Conservation (phyloP, 2,888 invertebrate genomes). For the Diadromus collaris region DNA sequence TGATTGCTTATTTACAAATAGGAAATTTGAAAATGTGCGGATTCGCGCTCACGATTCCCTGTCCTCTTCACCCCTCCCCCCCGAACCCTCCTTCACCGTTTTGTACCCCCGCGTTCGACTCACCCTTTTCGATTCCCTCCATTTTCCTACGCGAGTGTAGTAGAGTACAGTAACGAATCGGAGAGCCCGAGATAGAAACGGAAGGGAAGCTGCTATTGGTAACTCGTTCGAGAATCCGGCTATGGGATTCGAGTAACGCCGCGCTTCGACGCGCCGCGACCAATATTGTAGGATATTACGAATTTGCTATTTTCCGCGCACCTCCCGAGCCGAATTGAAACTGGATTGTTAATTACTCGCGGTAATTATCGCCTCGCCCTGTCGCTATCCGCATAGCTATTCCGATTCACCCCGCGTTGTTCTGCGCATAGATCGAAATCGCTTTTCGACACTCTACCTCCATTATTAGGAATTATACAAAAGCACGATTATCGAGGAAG, state of each 20-base stretch:
- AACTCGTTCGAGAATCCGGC: conserved; percentile 59
- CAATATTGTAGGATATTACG: conserved; percentile 80
- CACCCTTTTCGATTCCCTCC: conserved; percentile 18
- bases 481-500: conserved; percentile 16
- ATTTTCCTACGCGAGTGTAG: conserved; percentile 36
- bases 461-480: conserved; percentile 32
- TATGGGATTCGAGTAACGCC: conserved; percentile 66
- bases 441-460: conserved; percentile 66
- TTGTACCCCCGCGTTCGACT: conserved; percentile 10
- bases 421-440: conserved; percentile 75
- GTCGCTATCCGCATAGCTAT: conserved; percentile 61
- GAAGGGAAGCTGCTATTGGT: conserved; percentile 55
- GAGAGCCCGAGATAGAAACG: conserved; percentile 45
- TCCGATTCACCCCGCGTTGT: conserved; percentile 70
- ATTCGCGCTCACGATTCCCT: conserved; percentile 67
- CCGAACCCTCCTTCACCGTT: conserved; percentile 7
- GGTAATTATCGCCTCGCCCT: conserved; percentile 75
- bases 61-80: conserved; percentile 16
- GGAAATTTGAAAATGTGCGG: conserved; percentile 80
- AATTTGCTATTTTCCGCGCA: conserved; percentile 80
- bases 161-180: conserved; percentile 53
- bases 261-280: conserved; percentile 60
- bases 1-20: conserved; percentile 81
- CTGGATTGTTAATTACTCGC: conserved; percentile 80
- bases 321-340: conserved; percentile 75